Evolutionary conservation across 2,113 vertebrate genomes (phyloP), one percentile per base, ranked within the genome.

Genomic region (Setophaga kirtlandii): DNA sequence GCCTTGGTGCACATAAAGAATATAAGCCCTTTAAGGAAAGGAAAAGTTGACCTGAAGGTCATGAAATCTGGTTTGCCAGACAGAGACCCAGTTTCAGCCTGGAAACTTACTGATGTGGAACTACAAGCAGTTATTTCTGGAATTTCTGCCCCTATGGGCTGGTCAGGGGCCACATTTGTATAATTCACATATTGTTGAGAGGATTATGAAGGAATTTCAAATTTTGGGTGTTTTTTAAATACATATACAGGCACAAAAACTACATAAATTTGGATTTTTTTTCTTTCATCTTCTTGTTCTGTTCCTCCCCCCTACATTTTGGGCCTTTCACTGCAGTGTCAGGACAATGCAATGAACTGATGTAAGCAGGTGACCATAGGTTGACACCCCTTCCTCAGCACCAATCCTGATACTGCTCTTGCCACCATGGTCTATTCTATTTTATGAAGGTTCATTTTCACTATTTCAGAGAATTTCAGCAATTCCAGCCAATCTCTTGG

Each of bases 301-400:
- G 3, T 71, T 83, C 25, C 44, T 80, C 12, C 15, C 10, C 14
- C 14, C 50, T 23, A 50, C 3, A 20, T 82, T 67, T 33, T 30
- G 42, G 14, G 49, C 15, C 8, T 90, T 77, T 55, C 41, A 31
- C 22, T 80, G 44, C 17, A 76, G 22, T 49, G 20, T 42, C 41
- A 73, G 49, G 16, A 28, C 0, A 0, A 7, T 59, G 41, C 23
- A 87, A 46, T 18, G 15, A 67, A 65, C 16, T 62, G 17, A 76
- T 30, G 6, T 78, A 87, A 74, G 12, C 42, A 74, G 37, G 10
- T 1, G 0, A 41, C 20, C 0, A 0, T 11, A 81, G 23, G 25
- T 10, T 87, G 64, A 67, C 25, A 58, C 15, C 17, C 46, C 77
- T 68, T 69, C 12, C 30, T 94, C 1, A 2, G 47, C 52, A 74